These are phyloP conservation scores for Gorsachius goisagi DNA, from an alignment of 2,113 vertebrate genomes.

Conservation along the genomic window DNA sequence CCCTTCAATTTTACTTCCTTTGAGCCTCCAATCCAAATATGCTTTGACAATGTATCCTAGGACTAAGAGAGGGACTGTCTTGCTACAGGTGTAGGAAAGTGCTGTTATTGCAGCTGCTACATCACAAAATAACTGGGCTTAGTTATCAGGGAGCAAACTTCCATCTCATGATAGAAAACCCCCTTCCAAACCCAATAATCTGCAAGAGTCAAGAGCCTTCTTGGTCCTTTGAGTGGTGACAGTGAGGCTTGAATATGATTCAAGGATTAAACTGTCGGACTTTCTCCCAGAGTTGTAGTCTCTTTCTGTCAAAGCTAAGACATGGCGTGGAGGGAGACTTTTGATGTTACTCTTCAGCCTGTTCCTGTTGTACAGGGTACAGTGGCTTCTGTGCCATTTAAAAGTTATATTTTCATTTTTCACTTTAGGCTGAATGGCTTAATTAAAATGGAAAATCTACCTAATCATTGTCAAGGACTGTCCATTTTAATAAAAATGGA, in stretches of 20 bases:
- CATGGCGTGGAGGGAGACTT: not conserved
- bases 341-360: not conserved
- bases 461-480: accelerated
- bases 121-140: not conserved
- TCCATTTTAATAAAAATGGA: not conserved
- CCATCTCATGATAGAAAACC: not conserved
- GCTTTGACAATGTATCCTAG: not conserved
- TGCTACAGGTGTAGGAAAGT: not conserved
- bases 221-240: not conserved
- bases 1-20: not conserved
- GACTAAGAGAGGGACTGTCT: not conserved
- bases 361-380: not conserved
- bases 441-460: not conserved
- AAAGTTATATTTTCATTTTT: not conserved
- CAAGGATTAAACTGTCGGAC: not conserved
- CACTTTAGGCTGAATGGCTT: not conserved
- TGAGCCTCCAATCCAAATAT: not conserved
- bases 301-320: not conserved
- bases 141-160: not conserved
- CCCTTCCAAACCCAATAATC: not conserved
- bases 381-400: not conserved
- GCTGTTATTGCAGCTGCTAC: not conserved
- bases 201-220: not conserved
- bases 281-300: not conserved
- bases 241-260: not conserved